phyloP scores from a whole-genome alignment of 2,113 vertebrate species.

The Strix aluco region DNA sequence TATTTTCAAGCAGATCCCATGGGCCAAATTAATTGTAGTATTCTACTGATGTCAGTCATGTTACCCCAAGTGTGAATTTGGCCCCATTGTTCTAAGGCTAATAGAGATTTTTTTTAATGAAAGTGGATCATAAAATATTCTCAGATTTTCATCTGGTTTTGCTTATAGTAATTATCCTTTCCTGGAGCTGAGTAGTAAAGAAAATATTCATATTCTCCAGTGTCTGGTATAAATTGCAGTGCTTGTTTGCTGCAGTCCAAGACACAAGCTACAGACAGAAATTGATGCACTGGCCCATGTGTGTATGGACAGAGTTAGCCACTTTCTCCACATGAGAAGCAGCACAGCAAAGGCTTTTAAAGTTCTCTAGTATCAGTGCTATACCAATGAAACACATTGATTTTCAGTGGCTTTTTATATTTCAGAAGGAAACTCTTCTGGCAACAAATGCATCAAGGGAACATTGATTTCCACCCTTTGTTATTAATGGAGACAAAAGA shows the following conservation, averaged over 20 bases:
- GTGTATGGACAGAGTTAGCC: background rate
- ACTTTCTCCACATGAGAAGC: background rate
- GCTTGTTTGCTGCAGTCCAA: slow-evolving; percentile 25
- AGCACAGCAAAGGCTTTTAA: background rate
- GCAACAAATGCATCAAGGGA: background rate
- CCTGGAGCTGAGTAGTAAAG: slow-evolving; percentile 51
- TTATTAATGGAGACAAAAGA: background rate
- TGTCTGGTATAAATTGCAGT: slow-evolving; percentile 40
- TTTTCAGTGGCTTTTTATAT: background rate
- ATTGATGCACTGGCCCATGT: background rate
- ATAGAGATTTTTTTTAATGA: slow-evolving; percentile 38
- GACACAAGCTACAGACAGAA: background rate
- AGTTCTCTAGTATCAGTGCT: background rate
- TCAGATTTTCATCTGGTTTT: slow-evolving; percentile 64
- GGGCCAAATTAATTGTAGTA: slow-evolving; percentile 37
- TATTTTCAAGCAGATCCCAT: slow-evolving; percentile 57
- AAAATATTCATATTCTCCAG: slow-evolving; percentile 58
- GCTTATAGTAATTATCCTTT: slow-evolving; percentile 60
- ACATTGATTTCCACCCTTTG: background rate
- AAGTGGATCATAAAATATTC: slow-evolving; percentile 66
- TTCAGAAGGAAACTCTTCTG: background rate
- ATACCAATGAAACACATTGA: background rate
- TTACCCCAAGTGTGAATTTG: slow-evolving; percentile 59
- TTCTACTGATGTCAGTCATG: slow-evolving; percentile 45
- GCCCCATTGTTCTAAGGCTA: slow-evolving; percentile 56